A percentile compares a stretch with the other conserved stretches of the same genome.
phyloP scores from a whole-genome alignment of 2,888 invertebrate genomes.

The Plusia festucae region DNA sequence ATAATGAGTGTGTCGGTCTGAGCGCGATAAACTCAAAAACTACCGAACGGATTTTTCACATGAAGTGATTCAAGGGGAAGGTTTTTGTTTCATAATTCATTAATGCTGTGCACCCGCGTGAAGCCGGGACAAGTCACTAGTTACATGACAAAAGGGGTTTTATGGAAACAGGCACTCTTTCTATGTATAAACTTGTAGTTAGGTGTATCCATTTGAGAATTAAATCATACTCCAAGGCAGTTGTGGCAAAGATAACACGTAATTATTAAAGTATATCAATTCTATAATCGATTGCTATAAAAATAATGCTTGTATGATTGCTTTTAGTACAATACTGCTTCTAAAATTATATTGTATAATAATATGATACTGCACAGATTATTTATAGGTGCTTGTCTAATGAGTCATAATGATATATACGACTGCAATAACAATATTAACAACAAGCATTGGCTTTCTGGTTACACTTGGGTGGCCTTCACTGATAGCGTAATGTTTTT shows the following conservation, averaged over 20 bases:
- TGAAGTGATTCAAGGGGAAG: no score
- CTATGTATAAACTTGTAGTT: not conserved
- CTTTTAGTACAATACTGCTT: slow-evolving; percentile 23
- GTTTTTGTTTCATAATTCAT: no score
- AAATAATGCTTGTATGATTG: no score
- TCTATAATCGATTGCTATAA: slow-evolving; percentile 9
- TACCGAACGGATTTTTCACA: no score
- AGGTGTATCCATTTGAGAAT: not conserved
- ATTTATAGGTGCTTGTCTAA: slow-evolving; percentile 34
- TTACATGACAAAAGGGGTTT: no score
- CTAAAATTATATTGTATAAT: slow-evolving; percentile 37
- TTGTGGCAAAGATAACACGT: not conserved
- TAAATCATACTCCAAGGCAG: not conserved
- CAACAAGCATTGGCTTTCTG: slow-evolving; percentile 31
- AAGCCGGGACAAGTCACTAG: no score
- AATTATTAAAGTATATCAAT: not conserved
- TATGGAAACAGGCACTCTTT: no score
- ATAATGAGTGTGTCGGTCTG: no score
- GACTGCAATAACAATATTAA: slow-evolving; percentile 52
- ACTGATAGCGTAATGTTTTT: slow-evolving; percentile 27
- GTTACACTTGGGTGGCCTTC: slow-evolving; percentile 51
- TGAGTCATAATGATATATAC: slow-evolving; percentile 52
- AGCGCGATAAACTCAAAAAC: no score
- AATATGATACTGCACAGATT: slow-evolving; percentile 39
- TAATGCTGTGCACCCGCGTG: no score